phyloP scores from a whole-genome alignment of 2,888 invertebrate species.

The Apodemia duryi region DNA sequence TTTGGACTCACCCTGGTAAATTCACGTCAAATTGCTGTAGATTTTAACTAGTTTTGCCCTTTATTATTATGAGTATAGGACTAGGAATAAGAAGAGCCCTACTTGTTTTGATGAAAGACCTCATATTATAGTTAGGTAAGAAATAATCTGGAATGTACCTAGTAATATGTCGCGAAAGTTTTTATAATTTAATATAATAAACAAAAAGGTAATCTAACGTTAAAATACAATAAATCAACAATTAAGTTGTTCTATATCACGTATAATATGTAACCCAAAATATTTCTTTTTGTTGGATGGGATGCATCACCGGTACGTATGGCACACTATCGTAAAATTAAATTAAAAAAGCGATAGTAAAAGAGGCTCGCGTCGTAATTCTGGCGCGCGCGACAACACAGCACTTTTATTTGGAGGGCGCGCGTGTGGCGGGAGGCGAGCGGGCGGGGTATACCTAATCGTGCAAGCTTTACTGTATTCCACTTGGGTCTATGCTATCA shows the following conservation, averaged over 20 bases:
- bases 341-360: conserved; percentile 76
- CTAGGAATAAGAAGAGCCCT: too few species aligned
- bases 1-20: too few species aligned
- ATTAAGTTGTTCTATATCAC: conserved; percentile 1
- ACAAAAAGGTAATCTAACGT: too few species aligned
- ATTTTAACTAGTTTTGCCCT: too few species aligned
- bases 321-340: conserved; percentile 70
- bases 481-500: conserved; percentile 31
- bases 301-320: not conserved
- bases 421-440: conserved; percentile 56
- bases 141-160: too few species aligned
- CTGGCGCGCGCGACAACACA: conserved; percentile 75
- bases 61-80: too few species aligned
- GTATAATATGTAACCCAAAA: not conserved
- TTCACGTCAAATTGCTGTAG: too few species aligned
- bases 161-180: too few species aligned
- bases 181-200: too few species aligned
- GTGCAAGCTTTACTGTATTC: conserved; percentile 52
- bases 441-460: conserved; percentile 53
- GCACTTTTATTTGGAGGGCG: conserved; percentile 70
- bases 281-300: not conserved
- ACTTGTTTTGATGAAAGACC: too few species aligned
- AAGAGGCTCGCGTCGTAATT: conserved; percentile 73
- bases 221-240: not conserved
- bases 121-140: too few species aligned